A percentile compares a stretch with the other conserved stretches of the same genome.
These are phyloP conservation scores for Sternarchorhynchus goeldii DNA, from an alignment of 2,797 vertebrate genomes.

Conservation along the genomic window DNA sequence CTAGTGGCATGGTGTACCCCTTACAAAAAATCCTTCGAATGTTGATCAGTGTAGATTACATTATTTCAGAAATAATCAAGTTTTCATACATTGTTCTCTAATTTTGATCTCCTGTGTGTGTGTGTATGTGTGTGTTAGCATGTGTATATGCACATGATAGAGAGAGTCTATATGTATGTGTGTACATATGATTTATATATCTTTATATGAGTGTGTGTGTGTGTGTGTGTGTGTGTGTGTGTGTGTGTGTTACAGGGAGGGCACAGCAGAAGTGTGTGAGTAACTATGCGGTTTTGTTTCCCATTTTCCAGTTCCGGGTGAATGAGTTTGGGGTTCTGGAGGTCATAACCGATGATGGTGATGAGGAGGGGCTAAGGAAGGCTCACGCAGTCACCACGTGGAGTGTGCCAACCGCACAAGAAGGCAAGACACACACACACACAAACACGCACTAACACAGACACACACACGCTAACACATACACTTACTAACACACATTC, in stretches of 20 bases:
- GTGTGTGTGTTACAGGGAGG: neutral
- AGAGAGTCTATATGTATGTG: no score
- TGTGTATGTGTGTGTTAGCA: constrained; percentile 9
- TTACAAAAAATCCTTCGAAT: no score
- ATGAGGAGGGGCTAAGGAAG: constrained; percentile 83
- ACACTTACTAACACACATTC: neutral
- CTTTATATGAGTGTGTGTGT: neutral
- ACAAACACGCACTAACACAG: neutral
- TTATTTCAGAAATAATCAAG: no score
- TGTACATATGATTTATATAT: no score
- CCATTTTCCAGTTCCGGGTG: constrained; percentile 75
- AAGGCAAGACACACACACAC: constrained; percentile 68
- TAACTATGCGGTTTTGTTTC: constrained; percentile 48
- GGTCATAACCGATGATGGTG: constrained; percentile 82
- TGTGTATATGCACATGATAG: no score
- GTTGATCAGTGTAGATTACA: no score
- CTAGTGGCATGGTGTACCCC: no score
- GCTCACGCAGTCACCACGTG: constrained; percentile 85
- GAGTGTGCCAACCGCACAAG: constrained; percentile 83
- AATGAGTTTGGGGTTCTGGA: constrained; percentile 86
- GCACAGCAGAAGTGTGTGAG: constrained; percentile 50
- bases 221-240: constrained; percentile 26
- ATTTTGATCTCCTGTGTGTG: neutral
- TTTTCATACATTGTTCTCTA: no score
- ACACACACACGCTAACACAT: neutral